phyloP scores from a whole-genome alignment of 2,797 vertebrate species.

The Novumbra hubbsi region DNA sequence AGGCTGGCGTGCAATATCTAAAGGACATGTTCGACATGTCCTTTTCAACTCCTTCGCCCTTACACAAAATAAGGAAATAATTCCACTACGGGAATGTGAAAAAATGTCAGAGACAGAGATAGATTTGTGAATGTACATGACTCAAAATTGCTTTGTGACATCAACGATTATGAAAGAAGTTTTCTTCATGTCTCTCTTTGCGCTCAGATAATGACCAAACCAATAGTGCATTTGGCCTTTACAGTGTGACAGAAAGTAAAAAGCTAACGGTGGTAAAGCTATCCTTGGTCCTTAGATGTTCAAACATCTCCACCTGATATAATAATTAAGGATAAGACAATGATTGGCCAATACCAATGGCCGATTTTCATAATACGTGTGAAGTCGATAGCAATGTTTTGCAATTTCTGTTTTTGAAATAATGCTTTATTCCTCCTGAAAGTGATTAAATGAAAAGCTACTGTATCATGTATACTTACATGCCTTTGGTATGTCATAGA shows the following conservation, averaged over 20 bases:
- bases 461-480: too few species aligned
- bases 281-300: slow-evolving; percentile 3
- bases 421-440: too few species aligned
- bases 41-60: slow-evolving; percentile 9
- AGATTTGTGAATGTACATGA: slow-evolving; percentile 8
- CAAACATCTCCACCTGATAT: not conserved
- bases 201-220: slow-evolving; percentile 29
- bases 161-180: slow-evolving; percentile 50
- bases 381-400: too few species aligned
- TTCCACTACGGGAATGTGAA: slow-evolving; percentile 7
- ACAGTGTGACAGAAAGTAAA: slow-evolving; percentile 1
- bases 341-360: too few species aligned
- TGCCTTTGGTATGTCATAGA: too few species aligned
- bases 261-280: not conserved
- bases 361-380: too few species aligned
- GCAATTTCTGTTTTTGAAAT: too few species aligned
- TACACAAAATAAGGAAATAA: slow-evolving; percentile 21
- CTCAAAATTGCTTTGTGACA: slow-evolving; percentile 46
- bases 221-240: slow-evolving; percentile 24
- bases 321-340: too few species aligned
- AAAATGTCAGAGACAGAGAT: slow-evolving; percentile 17
- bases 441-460: too few species aligned
- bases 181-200: slow-evolving; percentile 39
- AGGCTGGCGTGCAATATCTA: slow-evolving; percentile 27
- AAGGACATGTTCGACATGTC: slow-evolving; percentile 22